These are phyloP conservation scores for Thymallus thymallus DNA, from an alignment of 2,113 vertebrate species.

Conservation along the genomic window DNA sequence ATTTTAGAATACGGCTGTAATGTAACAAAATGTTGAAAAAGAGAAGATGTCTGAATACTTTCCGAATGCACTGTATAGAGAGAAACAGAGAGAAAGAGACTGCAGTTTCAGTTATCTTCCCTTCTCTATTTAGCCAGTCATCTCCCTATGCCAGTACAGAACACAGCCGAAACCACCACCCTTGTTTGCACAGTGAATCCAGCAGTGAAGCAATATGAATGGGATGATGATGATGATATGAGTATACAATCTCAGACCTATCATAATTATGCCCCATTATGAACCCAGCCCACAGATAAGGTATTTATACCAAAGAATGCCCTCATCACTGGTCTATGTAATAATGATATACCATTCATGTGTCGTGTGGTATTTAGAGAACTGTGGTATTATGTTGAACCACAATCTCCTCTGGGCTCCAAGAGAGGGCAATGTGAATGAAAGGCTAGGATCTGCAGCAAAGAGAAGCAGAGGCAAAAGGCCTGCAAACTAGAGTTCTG, in stretches of 20 bases:
- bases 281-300: conserved; percentile 63
- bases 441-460: conserved; percentile 47
- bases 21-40: too few species aligned
- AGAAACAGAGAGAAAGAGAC: conserved; percentile 39
- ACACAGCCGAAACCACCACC: conserved; percentile 38
- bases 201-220: conserved; percentile 46
- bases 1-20: too few species aligned
- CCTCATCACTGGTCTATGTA: conserved; percentile 61
- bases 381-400: conserved; percentile 11
- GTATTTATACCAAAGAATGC: conserved; percentile 67
- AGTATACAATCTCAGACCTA: conserved; percentile 15
- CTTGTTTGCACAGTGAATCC: conserved; percentile 36
- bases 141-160: conserved; percentile 36
- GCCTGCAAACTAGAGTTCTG: too few species aligned
- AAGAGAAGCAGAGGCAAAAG: too few species aligned
- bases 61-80: too few species aligned
- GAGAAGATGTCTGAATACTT: too few species aligned
- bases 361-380: conserved; percentile 42
- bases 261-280: conserved; percentile 69
- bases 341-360: conserved; percentile 59
- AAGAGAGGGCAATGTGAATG: conserved; percentile 62
- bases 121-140: conserved; percentile 44
- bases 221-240: not conserved
- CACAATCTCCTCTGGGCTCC: conserved; percentile 44
- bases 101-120: conserved; percentile 58